A percentile compares a stretch with the other conserved stretches of the same genome.
Conservation (phyloP, 2,797 vertebrate genomes). For the Pangasius mekongensis region DNA sequence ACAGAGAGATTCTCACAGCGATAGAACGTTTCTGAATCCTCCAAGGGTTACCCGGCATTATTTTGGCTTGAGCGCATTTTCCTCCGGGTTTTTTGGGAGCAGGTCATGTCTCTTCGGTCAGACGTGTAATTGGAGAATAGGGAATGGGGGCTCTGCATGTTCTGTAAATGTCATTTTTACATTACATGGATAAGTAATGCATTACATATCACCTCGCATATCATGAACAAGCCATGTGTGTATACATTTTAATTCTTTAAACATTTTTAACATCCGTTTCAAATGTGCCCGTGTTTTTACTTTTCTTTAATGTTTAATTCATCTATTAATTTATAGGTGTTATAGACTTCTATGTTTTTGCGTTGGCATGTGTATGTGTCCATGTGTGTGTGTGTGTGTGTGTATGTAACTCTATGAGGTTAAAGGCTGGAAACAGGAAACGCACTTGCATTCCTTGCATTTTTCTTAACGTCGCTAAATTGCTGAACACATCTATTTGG, state of each 20-base stretch:
- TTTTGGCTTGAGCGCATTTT: conserved; percentile 41
- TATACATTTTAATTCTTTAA: neutral
- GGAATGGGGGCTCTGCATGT: neutral
- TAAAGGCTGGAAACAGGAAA: conserved; percentile 62
- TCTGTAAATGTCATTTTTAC: conserved; percentile 11
- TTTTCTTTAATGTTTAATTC: neutral
- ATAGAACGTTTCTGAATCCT: conserved; percentile 45
- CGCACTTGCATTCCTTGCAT: conserved; percentile 61
- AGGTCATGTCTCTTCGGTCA: conserved; percentile 30
- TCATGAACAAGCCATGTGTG: neutral
- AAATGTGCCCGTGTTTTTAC: neutral
- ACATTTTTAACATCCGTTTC: neutral
- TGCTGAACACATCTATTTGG: conserved; percentile 57
- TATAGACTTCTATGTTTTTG: neutral
- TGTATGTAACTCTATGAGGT: conserved; percentile 50
- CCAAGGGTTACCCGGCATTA: conserved; percentile 44
- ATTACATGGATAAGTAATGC: neutral
- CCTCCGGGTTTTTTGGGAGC: conserved; percentile 31
- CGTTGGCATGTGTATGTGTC: neutral
- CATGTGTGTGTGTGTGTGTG: neutral
- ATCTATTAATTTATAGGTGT: neutral
- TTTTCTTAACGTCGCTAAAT: conserved; percentile 57
- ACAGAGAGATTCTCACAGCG: conserved; percentile 60
- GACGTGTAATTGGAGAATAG: conserved; percentile 10
- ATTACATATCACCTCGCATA: neutral